Percentiles rank a stretch among this genome's conserved stretches.
phyloP scores from a whole-genome alignment of 2,797 vertebrate species.

The Hoplostethus mediterraneus region DNA sequence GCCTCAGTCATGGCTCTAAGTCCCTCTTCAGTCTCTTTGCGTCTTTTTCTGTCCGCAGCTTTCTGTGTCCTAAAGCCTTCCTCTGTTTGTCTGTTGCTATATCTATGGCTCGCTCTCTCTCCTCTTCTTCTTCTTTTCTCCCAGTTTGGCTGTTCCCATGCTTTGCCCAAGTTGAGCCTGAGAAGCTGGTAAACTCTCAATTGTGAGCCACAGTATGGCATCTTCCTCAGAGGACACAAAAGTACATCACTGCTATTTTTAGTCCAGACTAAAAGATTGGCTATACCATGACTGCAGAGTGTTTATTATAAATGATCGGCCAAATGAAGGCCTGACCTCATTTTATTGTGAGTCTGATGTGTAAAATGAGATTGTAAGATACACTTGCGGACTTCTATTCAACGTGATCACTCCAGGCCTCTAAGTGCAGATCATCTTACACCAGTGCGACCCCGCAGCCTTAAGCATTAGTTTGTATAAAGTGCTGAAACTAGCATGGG shows the following conservation, averaged over 20 bases:
- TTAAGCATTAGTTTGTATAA: conserved; percentile 67
- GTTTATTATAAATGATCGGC: conserved; percentile 42
- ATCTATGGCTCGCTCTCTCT: conserved; percentile 32
- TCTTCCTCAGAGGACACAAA: conserved; percentile 43
- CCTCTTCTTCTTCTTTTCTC: conserved; percentile 57
- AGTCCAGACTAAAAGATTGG: conserved; percentile 51
- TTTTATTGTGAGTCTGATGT: conserved; percentile 70
- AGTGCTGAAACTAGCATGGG: conserved; percentile 51
- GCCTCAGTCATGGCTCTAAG: conserved; percentile 78
- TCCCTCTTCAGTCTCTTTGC: conserved; percentile 71
- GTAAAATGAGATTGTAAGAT: conserved; percentile 76
- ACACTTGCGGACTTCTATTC: conserved; percentile 72
- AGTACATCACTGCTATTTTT: conserved; percentile 30
- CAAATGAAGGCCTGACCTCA: conserved; percentile 23
- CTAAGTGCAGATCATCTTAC: conserved; percentile 76
- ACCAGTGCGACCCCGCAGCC: conserved; percentile 49
- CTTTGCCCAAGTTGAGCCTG: conserved; percentile 49
- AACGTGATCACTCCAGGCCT: conserved; percentile 57
- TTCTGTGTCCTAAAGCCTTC: conserved; percentile 33
- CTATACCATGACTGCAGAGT: conserved; percentile 33
- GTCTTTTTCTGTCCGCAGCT: conserved; percentile 65
- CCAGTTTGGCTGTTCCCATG: conserved; percentile 60
- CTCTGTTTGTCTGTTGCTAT: conserved; percentile 30
- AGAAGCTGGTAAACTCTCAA: conserved; percentile 39
- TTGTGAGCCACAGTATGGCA: conserved; percentile 34